These are phyloP conservation scores for Samia ricini DNA, from an alignment of 1,140 invertebrate genomes.

Conservation along the genomic window DNA sequence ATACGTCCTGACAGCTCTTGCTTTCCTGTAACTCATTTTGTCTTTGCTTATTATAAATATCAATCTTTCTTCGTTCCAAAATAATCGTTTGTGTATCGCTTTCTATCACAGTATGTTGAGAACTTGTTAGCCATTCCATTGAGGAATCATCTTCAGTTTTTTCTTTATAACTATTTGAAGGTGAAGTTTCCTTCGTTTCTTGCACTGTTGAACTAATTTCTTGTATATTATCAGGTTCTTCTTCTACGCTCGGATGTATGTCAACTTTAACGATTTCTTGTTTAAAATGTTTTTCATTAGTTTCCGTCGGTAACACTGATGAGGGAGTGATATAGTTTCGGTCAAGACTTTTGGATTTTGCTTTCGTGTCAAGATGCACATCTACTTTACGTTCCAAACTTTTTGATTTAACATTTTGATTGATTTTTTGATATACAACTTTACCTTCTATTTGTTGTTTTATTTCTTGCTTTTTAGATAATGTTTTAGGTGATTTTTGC, in stretches of 20 bases:
- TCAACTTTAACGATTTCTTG: constrained; percentile 76
- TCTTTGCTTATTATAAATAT: constrained; percentile 76
- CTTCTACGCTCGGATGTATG: constrained; percentile 57
- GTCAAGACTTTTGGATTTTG: constrained; percentile 80
- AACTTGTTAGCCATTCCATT: constrained; percentile 69
- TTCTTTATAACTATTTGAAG: constrained; percentile 64
- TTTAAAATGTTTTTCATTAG: constrained; percentile 59
- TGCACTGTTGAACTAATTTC: constrained; percentile 36
- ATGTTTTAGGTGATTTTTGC: constrained; percentile 79
- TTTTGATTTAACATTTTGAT: constrained; percentile 78
- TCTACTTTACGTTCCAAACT: constrained; percentile 78
- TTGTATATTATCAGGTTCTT: constrained; percentile 61
- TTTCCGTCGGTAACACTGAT: constrained; percentile 38
- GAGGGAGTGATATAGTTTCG: constrained; percentile 71
- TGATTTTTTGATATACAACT: constrained; percentile 77
- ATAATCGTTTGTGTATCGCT: constrained; percentile 81
- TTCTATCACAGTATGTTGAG: constrained; percentile 70
- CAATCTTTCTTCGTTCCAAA: constrained; percentile 79
- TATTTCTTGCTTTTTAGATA: constrained; percentile 80
- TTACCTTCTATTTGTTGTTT: constrained; percentile 81
- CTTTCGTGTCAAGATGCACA: constrained; percentile 74
- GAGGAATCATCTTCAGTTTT: constrained; percentile 71
- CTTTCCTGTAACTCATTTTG: constrained; percentile 61
- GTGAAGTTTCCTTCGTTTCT: constrained; percentile 55
- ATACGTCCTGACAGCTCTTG: constrained; percentile 60